phyloP scores from a whole-genome alignment of 92 coral and sea anemone genomes.

The Bergia puertoricense region DNA sequence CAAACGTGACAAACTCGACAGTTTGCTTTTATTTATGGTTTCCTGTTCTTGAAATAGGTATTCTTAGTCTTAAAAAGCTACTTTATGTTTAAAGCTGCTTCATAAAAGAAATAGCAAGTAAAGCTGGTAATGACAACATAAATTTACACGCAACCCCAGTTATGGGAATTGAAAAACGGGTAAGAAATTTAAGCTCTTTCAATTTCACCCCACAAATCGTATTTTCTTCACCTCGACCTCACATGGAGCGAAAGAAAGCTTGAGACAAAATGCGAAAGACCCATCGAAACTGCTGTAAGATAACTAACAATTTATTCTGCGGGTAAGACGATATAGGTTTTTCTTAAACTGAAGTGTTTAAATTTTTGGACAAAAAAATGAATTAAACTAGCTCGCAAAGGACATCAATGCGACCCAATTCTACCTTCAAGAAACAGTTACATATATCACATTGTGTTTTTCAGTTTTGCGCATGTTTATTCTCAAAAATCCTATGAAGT shows the following conservation, averaged over 20 bases:
- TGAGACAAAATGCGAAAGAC: background rate
- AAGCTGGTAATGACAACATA: background rate
- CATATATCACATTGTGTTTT: constrained; percentile 14
- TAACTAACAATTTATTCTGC: background rate
- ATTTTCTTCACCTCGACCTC: constrained; percentile 21
- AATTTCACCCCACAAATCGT: background rate
- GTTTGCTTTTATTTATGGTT: background rate
- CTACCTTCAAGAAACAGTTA: background rate
- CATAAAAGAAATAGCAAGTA: background rate
- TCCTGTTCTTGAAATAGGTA: background rate
- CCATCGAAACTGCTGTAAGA: background rate
- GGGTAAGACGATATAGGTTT: background rate
- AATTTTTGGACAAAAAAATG: no score
- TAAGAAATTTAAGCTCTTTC: background rate
- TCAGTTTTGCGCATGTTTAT: background rate
- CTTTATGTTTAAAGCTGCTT: background rate
- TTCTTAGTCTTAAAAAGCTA: background rate
- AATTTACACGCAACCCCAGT: background rate
- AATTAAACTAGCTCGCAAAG: no score
- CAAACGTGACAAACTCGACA: constrained; percentile 11
- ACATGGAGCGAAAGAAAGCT: background rate
- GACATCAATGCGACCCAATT: background rate
- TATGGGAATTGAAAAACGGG: constrained; percentile 1
- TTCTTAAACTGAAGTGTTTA: background rate
- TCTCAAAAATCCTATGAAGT: background rate